Evolutionary conservation across 2,797 vertebrate genomes (phyloP), one percentile per base, ranked within the genome.

Genomic region (Lemur catta): DNA sequence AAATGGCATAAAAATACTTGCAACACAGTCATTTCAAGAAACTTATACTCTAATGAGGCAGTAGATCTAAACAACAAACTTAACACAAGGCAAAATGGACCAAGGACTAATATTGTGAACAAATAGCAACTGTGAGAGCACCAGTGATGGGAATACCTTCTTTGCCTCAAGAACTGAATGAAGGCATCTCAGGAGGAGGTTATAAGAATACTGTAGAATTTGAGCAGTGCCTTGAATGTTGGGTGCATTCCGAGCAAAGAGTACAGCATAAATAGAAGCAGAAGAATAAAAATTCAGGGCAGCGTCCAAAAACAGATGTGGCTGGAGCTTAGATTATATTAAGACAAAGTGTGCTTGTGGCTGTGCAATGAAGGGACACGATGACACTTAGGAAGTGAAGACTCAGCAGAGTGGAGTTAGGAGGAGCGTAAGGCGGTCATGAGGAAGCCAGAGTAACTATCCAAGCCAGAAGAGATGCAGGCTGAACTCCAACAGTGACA

Each of bases 1-100:
- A 87, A 93, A 88, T 15, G 63, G 20, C 33, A 91, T 81, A 95
- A 50, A 93, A 90, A 93, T 80, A 71, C 18, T n/a, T 88, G 4
- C 35, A 78, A 89, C 55, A 76, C 2, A 20, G 65, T 52, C 75
- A 59, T 95, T 92, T 79, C 24, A 57, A 63, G 86, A 74, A 78
- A 30, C 46, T 38, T 11, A 46, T 35, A 71, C 41, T 87, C 46
- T 43, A 84, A 55, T 38, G 41, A 97, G 61, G n/a, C 35, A 61
- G 57, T 2, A 48, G 10, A 46, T 63, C 52, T 78, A 63, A 71
- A 79, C 12, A 22, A 80, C 17, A 67, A 80, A 80, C 81, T 74
- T 81, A 63, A 88, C n/a, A 82, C 7, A 78, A 75, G 78, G 50
- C 24, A 84, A 86, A 79, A 75, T 1, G 33, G 55, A 91, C n/a